phyloP scores from a whole-genome alignment of 2,888 invertebrate genomes.

The Lithophane ornitopus region DNA sequence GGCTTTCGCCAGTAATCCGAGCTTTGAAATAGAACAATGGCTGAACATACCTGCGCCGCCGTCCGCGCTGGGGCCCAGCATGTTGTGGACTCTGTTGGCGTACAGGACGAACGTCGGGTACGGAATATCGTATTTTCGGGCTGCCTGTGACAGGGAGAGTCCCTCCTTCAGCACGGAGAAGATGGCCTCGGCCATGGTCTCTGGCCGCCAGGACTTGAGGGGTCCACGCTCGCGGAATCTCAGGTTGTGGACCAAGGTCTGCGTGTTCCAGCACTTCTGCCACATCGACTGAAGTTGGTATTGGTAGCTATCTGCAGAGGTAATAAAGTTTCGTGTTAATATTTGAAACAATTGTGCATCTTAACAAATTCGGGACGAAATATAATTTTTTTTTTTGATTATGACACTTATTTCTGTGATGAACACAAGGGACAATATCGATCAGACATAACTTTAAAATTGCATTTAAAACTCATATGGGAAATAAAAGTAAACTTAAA shows the following conservation, averaged over 20 bases:
- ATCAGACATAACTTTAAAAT: not conserved
- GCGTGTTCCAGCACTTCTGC: constrained; percentile 99
- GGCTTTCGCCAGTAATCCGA: constrained; percentile 63
- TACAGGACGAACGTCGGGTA: constrained; percentile 98
- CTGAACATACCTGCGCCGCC: constrained; percentile 95
- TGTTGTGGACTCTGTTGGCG: constrained; percentile 97
- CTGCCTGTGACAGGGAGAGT: constrained; percentile 96
- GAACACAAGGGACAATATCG: not conserved
- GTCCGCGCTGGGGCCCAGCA: constrained; percentile 97
- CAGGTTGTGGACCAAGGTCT: constrained; percentile 96
- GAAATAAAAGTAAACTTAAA: too few species aligned
- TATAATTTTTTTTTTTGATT: not conserved
- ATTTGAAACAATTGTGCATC: constrained; percentile 13
- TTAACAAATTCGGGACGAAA: not conserved
- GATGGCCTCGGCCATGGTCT: constrained; percentile 98
- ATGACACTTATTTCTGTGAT: not conserved
- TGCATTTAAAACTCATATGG: not conserved
- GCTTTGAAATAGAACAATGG: constrained; percentile 61
- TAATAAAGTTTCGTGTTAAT: constrained; percentile 75
- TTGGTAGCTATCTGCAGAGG: constrained; percentile 97
- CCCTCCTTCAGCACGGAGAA: constrained; percentile 98
- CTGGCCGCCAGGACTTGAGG: constrained; percentile 97
- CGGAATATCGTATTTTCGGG: constrained; percentile 98
- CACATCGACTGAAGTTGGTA: constrained; percentile 98
- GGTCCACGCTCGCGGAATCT: constrained; percentile 98